phyloP scores from a whole-genome alignment of 2,797 vertebrate species.

The Podarcis lilfordi region DNA sequence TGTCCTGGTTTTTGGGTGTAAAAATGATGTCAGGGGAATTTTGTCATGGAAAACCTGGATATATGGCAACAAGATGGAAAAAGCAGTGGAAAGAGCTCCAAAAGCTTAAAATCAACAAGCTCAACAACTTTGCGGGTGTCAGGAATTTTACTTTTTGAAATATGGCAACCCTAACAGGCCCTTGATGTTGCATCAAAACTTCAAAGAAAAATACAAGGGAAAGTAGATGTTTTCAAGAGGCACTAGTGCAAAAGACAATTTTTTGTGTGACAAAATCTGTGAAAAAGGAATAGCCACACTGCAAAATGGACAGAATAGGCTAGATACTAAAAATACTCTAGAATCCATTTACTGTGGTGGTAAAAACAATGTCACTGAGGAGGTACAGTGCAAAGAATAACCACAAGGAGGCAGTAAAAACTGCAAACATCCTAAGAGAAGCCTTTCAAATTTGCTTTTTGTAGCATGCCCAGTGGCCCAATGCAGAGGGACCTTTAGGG shows the following conservation, averaged over 20 bases:
- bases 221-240: not conserved
- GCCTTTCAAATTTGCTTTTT: not conserved
- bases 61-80: too few relatives aligned
- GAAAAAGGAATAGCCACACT: not conserved
- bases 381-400: not conserved
- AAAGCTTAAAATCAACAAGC: too few relatives aligned
- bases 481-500: not conserved
- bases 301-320: too few relatives aligned
- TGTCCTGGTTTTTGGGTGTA: too few relatives aligned
- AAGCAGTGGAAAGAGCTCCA: too few relatives aligned
- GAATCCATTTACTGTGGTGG: not conserved
- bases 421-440: not conserved
- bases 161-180: too few relatives aligned
- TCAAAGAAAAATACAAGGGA: not conserved
- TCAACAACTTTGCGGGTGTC: too few relatives aligned
- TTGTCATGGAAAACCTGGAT: too few relatives aligned
- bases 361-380: not conserved
- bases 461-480: not conserved
- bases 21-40: too few relatives aligned
- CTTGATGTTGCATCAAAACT: not conserved
- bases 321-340: not conserved
- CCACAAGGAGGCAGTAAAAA: slow-evolving; percentile 37
- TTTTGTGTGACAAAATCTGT: not conserved
- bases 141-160: too few relatives aligned
- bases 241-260: not conserved